Conservation (phyloP, 2,113 vertebrate species). For the Siniperca chuatsi region DNA sequence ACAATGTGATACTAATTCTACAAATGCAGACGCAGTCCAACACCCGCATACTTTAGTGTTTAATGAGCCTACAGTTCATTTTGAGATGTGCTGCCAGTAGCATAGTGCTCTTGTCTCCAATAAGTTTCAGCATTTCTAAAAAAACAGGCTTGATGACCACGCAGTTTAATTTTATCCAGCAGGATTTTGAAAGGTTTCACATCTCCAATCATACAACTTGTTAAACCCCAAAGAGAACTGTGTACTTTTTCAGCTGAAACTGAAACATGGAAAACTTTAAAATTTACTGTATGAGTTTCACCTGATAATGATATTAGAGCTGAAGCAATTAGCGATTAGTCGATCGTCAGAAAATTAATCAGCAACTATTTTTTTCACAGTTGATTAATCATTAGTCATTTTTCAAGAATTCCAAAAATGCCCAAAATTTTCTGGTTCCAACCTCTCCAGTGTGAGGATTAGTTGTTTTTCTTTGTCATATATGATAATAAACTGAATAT, state of each 20-base stretch:
- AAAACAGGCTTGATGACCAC: not conserved
- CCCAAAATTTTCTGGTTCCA: not conserved
- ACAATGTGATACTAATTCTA: not conserved
- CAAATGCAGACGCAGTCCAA: not conserved
- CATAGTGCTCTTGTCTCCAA: not conserved
- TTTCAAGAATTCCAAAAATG: too few species aligned
- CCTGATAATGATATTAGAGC: not conserved
- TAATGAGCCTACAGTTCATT: not conserved
- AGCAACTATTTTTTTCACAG: too few species aligned
- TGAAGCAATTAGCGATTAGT: too few species aligned
- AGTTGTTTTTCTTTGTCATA: not conserved
- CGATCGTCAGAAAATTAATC: too few species aligned
- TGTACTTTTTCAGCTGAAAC: too few species aligned
- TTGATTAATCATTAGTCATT: too few species aligned
- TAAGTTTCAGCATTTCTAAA: not conserved
- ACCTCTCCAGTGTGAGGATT: not conserved
- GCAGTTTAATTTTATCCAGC: not conserved
- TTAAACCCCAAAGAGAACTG: too few species aligned
- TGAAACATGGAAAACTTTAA: not conserved
- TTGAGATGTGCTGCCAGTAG: not conserved
- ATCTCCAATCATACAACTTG: not conserved
- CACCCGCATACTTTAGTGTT: not conserved
- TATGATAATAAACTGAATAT: not conserved
- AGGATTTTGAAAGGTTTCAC: not conserved
- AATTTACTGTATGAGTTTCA: not conserved